Percentiles rank a stretch among this genome's conserved stretches.
phyloP scores from a whole-genome alignment of 2,113 vertebrate species.

The Carassius carassius region DNA sequence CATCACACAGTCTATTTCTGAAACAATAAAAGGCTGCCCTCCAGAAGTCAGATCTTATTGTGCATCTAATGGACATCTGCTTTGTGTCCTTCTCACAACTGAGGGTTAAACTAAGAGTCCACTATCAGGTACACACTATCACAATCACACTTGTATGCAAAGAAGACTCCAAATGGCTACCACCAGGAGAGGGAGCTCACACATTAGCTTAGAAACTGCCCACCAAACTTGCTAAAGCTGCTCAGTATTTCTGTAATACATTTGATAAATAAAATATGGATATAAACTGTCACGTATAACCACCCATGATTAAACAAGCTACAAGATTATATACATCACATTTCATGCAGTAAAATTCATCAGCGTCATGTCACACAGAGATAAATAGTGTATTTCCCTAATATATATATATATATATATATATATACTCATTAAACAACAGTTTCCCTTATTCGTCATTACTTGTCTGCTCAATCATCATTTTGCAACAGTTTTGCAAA shows the following conservation, averaged over 20 bases:
- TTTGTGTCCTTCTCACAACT: not conserved
- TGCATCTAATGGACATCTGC: not conserved
- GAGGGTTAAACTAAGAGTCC: not conserved
- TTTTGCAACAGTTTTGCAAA: not conserved
- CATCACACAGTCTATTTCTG: not conserved
- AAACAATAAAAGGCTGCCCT: not conserved
- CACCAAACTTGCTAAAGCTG: not conserved
- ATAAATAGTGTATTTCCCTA: not conserved
- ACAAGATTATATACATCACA: not conserved
- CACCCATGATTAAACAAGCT: not conserved
- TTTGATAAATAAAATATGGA: not conserved
- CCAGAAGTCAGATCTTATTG: not conserved
- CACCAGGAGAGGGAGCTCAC: slow-evolving; percentile 15
- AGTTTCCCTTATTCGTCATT: not conserved
- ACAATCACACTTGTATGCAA: slow-evolving; percentile 21
- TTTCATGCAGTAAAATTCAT: not conserved
- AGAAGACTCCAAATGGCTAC: not conserved
- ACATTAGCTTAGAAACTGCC: not conserved
- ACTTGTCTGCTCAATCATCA: not conserved
- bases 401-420: not conserved
- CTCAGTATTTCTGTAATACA: not conserved
- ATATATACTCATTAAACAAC: not conserved
- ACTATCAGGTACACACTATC: not conserved
- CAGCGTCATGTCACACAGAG: not conserved
- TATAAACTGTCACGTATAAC: not conserved